Base-by-base conservation (phyloP, 1,140 invertebrate genomes). In the Episyrphus balteatus region DNA sequence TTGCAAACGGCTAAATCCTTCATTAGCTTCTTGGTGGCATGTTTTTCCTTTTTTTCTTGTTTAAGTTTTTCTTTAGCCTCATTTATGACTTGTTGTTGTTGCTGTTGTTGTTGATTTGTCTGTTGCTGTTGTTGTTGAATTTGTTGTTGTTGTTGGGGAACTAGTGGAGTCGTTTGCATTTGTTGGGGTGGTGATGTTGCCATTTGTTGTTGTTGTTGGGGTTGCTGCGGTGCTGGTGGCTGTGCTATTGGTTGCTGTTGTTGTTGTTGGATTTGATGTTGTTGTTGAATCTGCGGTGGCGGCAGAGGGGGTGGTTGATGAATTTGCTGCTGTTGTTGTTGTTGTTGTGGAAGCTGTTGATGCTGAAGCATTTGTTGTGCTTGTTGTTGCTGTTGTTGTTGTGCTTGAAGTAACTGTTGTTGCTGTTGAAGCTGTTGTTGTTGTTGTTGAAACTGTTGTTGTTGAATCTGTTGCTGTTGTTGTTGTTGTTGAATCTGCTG, bases 1-100 rank as follows among this genome's bases (percentile, higher is more conserved):
- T 78, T 79, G 68, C 80, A 84, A 38, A 84, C 81, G 42, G 80
- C 79, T 61, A 90, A 68, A 59, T 92, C 88, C 64, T 86, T 85
- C 52, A 80, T 76, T 51, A 83, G 73, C 69, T 86, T 85, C 69
- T 88, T 88, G 50, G 78, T 69, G 61, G 74, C 66, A 58, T 73
- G 74, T 58, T 82, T 78, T 56, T 88, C 81, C 66, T 84, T 78
- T 62, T 81, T 80, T 41, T 71, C 69, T 42, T 73, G 63, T 51
- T 68, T 68, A 9, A 67, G 55, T 55, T 66, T 66, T 57, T 70
- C 60, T 59, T 62, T 67, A 47, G 56, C 55, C 54, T 68, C 62
- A 36, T 45, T 11, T 36, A 21, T 19, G 33, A 2, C 44, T 36
- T 36, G 18, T 45, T 36, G 33, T 47, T 47, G 39, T 21, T 8